A percentile compares a stretch with the other conserved stretches of the same genome.
Evolutionary conservation across 2,113 vertebrate species (phyloP).

Genomic region (Oryzias curvinotus): DNA sequence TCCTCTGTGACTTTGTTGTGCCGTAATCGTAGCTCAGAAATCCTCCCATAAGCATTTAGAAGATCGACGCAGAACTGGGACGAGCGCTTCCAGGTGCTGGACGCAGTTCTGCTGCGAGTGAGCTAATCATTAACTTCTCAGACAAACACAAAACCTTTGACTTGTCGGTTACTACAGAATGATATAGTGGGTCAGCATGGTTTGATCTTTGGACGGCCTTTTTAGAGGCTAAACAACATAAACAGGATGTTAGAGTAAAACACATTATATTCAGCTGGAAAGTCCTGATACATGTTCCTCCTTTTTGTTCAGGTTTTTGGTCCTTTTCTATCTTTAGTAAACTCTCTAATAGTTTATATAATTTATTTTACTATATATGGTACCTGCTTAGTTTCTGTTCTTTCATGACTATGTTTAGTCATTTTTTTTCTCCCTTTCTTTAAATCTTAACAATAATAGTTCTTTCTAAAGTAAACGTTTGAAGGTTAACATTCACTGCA

Average conservation of each 20-base stretch:
- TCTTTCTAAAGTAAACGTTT: no score
- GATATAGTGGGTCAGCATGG: constrained; percentile 2
- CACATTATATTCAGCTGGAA: constrained; percentile 35
- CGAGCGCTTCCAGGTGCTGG: constrained; percentile 24
- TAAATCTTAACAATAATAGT: no score
- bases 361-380: no score
- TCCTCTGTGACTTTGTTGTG: no score
- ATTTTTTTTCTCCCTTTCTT: no score
- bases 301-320: constrained; percentile 48
- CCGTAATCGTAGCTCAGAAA: background rate
- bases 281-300: constrained; percentile 54
- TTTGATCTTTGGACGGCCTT: constrained; percentile 33
- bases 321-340: no score
- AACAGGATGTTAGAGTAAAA: constrained; percentile 19
- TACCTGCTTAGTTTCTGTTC: no score
- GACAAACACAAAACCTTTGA: constrained; percentile 35
- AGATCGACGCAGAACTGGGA: background rate
- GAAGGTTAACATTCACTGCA: no score
- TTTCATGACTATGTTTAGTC: no score
- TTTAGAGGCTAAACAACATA: constrained; percentile 19
- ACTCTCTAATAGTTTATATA: no score
- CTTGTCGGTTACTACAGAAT: constrained; percentile 15
- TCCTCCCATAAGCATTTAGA: background rate
- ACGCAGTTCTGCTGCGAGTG: constrained; percentile 24
- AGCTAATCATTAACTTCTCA: constrained; percentile 59